Conservation (phyloP, 2,797 vertebrate genomes). For the Heliangelus exortis region DNA sequence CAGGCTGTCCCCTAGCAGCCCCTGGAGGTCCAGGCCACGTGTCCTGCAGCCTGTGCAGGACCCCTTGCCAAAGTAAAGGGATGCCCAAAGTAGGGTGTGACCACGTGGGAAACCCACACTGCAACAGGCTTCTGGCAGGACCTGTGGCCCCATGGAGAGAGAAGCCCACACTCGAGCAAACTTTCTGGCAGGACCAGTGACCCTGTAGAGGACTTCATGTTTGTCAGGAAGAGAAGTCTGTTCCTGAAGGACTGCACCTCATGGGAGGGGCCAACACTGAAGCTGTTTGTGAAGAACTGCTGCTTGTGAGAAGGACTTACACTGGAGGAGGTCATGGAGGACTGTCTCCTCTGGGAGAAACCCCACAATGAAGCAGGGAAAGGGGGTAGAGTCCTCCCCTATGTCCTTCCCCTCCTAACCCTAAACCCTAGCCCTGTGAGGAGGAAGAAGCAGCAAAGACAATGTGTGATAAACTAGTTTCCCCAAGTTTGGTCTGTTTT, state of each 20-base stretch:
- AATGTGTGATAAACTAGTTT: too few species aligned
- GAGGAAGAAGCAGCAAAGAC: too few species aligned
- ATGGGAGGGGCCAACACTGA: too few species aligned
- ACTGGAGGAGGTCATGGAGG: too few species aligned
- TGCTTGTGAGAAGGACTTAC: neutral
- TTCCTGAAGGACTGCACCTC: neutral
- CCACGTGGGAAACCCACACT: neutral
- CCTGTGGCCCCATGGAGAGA: neutral
- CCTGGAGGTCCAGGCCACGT: too few species aligned
- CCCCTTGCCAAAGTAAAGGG: too few species aligned
- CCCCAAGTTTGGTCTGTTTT: too few species aligned
- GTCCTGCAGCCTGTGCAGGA: neutral
- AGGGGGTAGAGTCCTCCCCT: too few species aligned
- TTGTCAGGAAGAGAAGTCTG: neutral
- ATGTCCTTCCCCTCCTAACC: too few species aligned
- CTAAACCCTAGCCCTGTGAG: too few species aligned
- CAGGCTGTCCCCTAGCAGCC: neutral
- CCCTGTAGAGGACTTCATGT: too few species aligned
- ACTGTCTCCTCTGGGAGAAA: neutral
- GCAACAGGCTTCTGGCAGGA: neutral
- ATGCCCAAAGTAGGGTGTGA: neutral
- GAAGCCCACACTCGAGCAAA: neutral
- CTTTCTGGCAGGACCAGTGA: neutral
- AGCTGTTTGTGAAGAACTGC: neutral
- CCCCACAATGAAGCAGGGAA: neutral